Conservation (phyloP, 2,113 vertebrate species). For the Poeciliopsis turrubarensis region DNA sequence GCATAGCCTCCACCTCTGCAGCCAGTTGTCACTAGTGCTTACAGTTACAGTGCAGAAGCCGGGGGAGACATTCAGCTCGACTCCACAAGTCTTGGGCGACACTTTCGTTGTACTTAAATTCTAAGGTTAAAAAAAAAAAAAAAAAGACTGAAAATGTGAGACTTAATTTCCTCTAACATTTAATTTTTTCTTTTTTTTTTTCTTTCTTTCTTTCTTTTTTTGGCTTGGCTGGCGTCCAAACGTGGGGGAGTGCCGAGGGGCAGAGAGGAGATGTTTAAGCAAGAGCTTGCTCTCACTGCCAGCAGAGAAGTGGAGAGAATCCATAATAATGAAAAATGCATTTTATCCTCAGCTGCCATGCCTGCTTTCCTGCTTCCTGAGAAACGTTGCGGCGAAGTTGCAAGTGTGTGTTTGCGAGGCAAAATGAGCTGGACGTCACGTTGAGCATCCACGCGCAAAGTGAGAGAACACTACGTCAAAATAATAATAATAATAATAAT, state of each 20-base stretch:
- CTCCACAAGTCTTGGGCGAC: slow-evolving; percentile 96
- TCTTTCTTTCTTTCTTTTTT: slow-evolving; percentile 82
- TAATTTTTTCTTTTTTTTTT: slow-evolving; percentile 89
- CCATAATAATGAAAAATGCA: slow-evolving; percentile 80
- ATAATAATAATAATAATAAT: slow-evolving; percentile 6
- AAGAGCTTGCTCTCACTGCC: slow-evolving; percentile 87
- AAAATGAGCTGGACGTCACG: slow-evolving; percentile 61
- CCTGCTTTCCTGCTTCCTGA: slow-evolving; percentile 42
- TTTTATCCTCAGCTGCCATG: slow-evolving; percentile 72
- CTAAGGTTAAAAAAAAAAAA: slow-evolving; percentile 76
- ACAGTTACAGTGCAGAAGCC: slow-evolving; percentile 88
- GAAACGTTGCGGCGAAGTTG: slow-evolving; percentile 37
- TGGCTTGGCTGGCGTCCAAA: slow-evolving; percentile 92
- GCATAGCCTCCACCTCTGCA: slow-evolving; percentile 30
- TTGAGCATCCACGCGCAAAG: slow-evolving; percentile 60
- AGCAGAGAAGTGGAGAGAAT: slow-evolving; percentile 77
- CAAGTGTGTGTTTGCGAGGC: slow-evolving; percentile 56
- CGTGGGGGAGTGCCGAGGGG: slow-evolving; percentile 86
- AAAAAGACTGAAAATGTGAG: slow-evolving; percentile 90
- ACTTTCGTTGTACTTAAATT: slow-evolving; percentile 97
- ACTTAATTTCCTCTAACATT: slow-evolving; percentile 99
- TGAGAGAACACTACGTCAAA: slow-evolving; percentile 42
- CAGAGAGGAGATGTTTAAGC: slow-evolving; percentile 94
- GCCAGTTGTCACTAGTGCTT: slow-evolving; percentile 88
- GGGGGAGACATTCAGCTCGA: slow-evolving; percentile 89